Conservation (phyloP, 1,140 invertebrate species). For the Cotesia chilonis region DNA sequence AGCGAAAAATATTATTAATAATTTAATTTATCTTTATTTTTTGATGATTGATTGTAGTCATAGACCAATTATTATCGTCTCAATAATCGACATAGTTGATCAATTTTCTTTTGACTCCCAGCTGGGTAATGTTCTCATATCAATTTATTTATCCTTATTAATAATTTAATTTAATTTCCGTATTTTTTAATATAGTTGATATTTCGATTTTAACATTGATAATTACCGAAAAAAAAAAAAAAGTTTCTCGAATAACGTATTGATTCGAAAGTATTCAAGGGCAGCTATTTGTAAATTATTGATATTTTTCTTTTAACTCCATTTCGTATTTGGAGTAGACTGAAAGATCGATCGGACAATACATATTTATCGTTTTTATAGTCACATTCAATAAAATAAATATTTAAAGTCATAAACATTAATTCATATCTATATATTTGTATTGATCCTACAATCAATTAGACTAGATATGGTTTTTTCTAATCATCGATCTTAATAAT, state of each 20-base stretch:
- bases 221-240: constrained; percentile 17
- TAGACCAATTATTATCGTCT: background rate
- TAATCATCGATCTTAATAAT: constrained; percentile 19
- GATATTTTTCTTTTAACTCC: constrained; percentile 26
- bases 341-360: constrained; percentile 36
- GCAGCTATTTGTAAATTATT: constrained; percentile 40
- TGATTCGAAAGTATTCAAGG: constrained; percentile 34
- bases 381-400: background rate
- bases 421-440: background rate
- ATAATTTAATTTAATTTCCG: too few relatives aligned
- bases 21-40: constrained; percentile 25
- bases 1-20: background rate
- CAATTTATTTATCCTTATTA: background rate
- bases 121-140: background rate
- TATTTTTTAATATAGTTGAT: background rate
- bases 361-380: constrained; percentile 15
- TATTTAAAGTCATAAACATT: constrained; percentile 1
- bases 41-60: constrained; percentile 4
- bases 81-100: constrained; percentile 5
- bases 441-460: background rate
- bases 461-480: constrained; percentile 2
- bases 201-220: background rate
- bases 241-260: constrained; percentile 25
- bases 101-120: constrained; percentile 11
- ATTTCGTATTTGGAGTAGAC: constrained; percentile 34